These are phyloP conservation scores for Dendropsophus ebraccatus DNA, from an alignment of 2,113 vertebrate species.

Conservation along the genomic window DNA sequence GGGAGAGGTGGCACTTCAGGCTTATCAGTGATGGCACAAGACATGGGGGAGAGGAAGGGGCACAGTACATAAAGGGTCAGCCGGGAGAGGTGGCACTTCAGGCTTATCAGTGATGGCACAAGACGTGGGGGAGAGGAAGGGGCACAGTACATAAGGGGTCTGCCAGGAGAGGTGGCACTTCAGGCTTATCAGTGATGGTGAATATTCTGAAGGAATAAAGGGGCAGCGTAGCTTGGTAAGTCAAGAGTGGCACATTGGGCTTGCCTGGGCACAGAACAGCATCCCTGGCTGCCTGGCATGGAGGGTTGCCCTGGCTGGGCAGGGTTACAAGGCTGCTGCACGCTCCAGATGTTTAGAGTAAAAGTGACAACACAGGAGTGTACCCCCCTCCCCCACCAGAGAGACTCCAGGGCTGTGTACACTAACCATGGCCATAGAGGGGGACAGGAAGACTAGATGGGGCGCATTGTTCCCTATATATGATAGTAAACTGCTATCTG, in stretches of 20 bases:
- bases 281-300: neutral
- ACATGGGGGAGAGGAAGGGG: neutral
- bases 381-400: neutral
- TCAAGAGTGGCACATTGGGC: too few relatives aligned
- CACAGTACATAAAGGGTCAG: neutral
- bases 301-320: neutral
- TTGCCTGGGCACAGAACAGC: neutral
- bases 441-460: neutral
- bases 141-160: too few relatives aligned
- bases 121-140: too few relatives aligned
- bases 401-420: neutral
- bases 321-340: neutral
- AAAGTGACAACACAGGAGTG: neutral
- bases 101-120: too few relatives aligned
- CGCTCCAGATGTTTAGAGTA: constrained; percentile 6
- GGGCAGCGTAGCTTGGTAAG: too few relatives aligned
- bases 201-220: too few relatives aligned
- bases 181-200: too few relatives aligned
- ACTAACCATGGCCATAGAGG: neutral
- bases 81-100: neutral
- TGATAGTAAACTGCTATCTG: too few relatives aligned
- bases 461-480: too few relatives aligned
- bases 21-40: neutral
- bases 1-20: too few relatives aligned
- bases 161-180: too few relatives aligned